Evolutionary conservation across 2,113 vertebrate genomes (phyloP).

Genomic region (Tachysurus vachellii): DNA sequence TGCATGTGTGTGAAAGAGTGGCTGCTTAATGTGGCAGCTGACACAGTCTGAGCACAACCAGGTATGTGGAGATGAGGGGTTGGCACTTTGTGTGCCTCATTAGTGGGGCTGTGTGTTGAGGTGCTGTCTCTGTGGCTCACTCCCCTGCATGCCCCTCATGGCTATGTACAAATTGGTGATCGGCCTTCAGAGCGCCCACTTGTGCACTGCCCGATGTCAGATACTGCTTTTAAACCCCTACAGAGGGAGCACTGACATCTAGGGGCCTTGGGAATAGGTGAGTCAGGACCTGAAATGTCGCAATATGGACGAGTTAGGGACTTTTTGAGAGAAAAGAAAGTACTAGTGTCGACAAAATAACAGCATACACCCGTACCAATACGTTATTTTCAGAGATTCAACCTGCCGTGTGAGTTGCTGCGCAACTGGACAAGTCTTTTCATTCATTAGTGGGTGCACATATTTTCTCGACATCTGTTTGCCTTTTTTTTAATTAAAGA

Average conservation of each 20-base stretch:
- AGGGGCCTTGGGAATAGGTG: constrained; percentile 40
- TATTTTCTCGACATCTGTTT: constrained; percentile 39
- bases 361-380: background rate
- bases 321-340: constrained; percentile 26
- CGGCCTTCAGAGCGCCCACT: constrained; percentile 43
- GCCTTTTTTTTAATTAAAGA: constrained; percentile 1
- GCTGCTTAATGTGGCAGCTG: constrained; percentile 46
- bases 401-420: constrained; percentile 10
- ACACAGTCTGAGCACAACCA: constrained; percentile 29
- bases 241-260: constrained; percentile 34
- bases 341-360: constrained; percentile 37
- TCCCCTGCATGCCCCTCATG: constrained; percentile 80
- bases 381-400: constrained; percentile 28
- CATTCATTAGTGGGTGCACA: constrained; percentile 33
- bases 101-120: constrained; percentile 71
- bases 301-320: constrained; percentile 36
- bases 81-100: constrained; percentile 68
- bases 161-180: constrained; percentile 82
- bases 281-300: constrained; percentile 32
- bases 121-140: constrained; percentile 73
- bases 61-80: constrained; percentile 22
- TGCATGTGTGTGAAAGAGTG: constrained; percentile 30
- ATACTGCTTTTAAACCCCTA: constrained; percentile 39
- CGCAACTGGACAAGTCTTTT: constrained; percentile 20
- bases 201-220: constrained; percentile 42